Percentiles rank a stretch among this genome's conserved stretches.
phyloP scores from a whole-genome alignment of 2,113 vertebrate genomes.

The Corythaeola cristata region DNA sequence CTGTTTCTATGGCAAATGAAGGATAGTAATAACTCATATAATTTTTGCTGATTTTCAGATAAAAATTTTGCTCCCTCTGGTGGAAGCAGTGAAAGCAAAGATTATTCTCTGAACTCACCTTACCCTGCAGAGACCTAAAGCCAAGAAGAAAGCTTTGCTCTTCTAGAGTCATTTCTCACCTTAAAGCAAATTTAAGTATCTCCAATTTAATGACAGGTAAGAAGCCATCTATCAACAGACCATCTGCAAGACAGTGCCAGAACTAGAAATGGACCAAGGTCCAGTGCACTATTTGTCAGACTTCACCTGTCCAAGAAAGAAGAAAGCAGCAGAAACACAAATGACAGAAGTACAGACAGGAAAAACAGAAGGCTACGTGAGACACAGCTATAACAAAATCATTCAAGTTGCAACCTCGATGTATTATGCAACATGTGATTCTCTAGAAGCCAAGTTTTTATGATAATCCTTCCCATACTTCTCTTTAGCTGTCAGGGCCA shows the following conservation, averaged over 20 bases:
- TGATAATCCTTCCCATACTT: neutral
- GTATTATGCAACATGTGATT: neutral
- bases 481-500: neutral
- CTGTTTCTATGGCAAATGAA: neutral
- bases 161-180: neutral
- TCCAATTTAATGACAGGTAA: neutral
- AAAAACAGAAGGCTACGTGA: neutral
- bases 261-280: neutral
- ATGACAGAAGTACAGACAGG: neutral
- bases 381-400: neutral
- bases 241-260: neutral
- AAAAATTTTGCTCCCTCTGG: slow-evolving; percentile 45
- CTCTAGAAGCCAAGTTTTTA: neutral
- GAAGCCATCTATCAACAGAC: neutral
- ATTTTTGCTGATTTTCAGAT: neutral
- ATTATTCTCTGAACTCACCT: neutral
- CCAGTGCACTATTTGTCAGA: fast-evolving
- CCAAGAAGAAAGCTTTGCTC: neutral
- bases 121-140: neutral
- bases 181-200: neutral
- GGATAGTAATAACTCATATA: neutral
- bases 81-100: neutral
- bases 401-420: neutral
- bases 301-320: neutral
- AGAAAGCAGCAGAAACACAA: neutral